These are phyloP conservation scores for Hydrochoerus hydrochaeris DNA, from an alignment of 2,113 vertebrate genomes.

Conservation along the genomic window DNA sequence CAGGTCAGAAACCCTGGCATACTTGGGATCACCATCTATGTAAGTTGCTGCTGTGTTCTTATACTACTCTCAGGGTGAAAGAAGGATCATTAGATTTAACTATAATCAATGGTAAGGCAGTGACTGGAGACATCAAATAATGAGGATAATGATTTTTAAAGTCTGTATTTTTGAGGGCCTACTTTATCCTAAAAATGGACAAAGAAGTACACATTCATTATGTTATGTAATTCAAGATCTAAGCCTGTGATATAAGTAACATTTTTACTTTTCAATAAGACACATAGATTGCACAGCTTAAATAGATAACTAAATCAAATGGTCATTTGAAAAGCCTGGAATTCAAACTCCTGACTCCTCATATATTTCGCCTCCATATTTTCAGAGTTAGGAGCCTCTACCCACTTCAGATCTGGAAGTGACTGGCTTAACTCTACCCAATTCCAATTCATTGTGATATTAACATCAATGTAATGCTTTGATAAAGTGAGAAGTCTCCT, in stretches of 20 bases:
- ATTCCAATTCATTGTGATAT: not conserved
- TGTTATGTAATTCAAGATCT: not conserved
- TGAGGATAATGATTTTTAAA: not conserved
- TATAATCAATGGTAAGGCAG: not conserved
- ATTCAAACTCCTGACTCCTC: not conserved
- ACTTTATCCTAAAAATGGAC: not conserved
- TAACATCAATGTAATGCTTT: not conserved
- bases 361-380: not conserved
- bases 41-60: not conserved
- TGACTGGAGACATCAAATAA: not conserved
- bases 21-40: not conserved
- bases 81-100: not conserved
- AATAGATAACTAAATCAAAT: constrained; percentile 21
- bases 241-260: not conserved
- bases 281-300: not conserved
- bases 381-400: not conserved
- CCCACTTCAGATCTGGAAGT: not conserved
- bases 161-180: not conserved
- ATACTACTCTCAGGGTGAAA: not conserved
- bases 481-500: not conserved
- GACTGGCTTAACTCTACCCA: not conserved
- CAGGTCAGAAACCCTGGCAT: not conserved
- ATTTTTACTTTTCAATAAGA: not conserved
- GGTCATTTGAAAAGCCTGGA: not conserved
- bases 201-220: not conserved